phyloP scores from a whole-genome alignment of 2,888 invertebrate species.

The Alloscopus bannaensis region DNA sequence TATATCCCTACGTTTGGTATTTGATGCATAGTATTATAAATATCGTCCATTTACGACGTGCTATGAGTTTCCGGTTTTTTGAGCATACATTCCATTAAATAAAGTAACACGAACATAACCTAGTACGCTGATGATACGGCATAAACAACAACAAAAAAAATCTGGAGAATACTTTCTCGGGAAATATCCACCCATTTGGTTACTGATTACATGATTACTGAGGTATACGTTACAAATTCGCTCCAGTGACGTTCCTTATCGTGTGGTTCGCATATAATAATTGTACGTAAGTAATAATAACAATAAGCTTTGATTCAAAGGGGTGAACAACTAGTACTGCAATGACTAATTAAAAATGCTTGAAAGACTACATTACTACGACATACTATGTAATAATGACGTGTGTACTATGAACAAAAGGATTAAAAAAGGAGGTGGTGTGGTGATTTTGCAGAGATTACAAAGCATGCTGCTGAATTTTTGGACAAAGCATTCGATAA shows the following conservation, averaged over 20 bases:
- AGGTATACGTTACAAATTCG: constrained; percentile 40
- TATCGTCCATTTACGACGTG: constrained; percentile 33
- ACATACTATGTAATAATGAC: constrained; percentile 56
- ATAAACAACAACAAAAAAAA: constrained; percentile 10
- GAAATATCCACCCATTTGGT: constrained; percentile 52
- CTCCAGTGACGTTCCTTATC: constrained; percentile 18
- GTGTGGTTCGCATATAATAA: background rate
- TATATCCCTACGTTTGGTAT: background rate
- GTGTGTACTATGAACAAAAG: constrained; percentile 4
- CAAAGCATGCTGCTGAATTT: constrained; percentile 31
- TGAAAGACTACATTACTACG: constrained; percentile 62
- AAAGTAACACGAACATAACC: constrained; percentile 27
- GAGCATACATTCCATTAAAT: constrained; percentile 59
- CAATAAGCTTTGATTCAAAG: constrained; percentile 57
- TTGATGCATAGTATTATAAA: constrained; percentile 28
- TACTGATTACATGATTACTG: constrained; percentile 36
- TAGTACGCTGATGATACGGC: constrained; percentile 9
- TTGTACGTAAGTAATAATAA: background rate
- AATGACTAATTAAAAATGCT: constrained; percentile 63
- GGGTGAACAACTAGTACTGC: constrained; percentile 60
- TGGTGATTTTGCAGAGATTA: constrained; percentile 39
- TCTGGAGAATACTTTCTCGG: constrained; percentile 54
- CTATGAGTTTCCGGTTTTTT: constrained; percentile 47
- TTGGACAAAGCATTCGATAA: constrained; percentile 5
- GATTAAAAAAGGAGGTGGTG: constrained; percentile 15